Base-by-base conservation (phyloP, 2,888 invertebrate species). In the Drosophila lacicola region DNA sequence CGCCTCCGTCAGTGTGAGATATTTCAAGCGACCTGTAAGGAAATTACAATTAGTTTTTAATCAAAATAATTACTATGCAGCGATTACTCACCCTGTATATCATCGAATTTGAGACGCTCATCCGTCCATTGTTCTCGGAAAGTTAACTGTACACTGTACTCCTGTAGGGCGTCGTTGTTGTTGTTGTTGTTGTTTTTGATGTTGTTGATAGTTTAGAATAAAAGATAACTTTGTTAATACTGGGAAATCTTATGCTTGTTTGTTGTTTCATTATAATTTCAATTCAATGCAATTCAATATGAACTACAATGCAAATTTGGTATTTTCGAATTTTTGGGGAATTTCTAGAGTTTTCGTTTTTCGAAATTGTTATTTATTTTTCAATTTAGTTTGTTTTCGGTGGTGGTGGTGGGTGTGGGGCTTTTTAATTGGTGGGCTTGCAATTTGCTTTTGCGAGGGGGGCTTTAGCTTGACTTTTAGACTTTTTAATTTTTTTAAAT, bases 111-210 rank as follows among this genome's bases (percentile, higher is more conserved):
- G 77, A 98, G 94, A 88, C 98, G 94, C 93, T 98, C 97, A 93
- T 99, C 98, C 91, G 96, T 93, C 98, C 98, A 99, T 93, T 98
- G 97, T 93, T 99, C 98, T 92, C 98, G 95, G 94, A 99, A 98
- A 84, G 98, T 98, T 91, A 99, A 94, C 94, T 98, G 98, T 90
- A 98, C 98, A 92, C 98, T 98, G 95, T 98, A 99, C 95, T 99
- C 98, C 98, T 98, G 85, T 19, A 50, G 62, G 39, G 47, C 45
- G 47, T 17, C 42, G 51, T 29, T 29, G 25, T 8, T 25, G 25
- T 13, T 3, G 11, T 34, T 34, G 55, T 36, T 37, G 49, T 55
- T 46, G 55, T 36, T 37, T 46, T 55, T 46, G 66, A 17, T 36
- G 47, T 25, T 39, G 10, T 49, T 66, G 21, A 33, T 45, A 1